Evolutionary conservation across 2,888 invertebrate genomes (phyloP).

Genomic region (Sympetrum striolatum): DNA sequence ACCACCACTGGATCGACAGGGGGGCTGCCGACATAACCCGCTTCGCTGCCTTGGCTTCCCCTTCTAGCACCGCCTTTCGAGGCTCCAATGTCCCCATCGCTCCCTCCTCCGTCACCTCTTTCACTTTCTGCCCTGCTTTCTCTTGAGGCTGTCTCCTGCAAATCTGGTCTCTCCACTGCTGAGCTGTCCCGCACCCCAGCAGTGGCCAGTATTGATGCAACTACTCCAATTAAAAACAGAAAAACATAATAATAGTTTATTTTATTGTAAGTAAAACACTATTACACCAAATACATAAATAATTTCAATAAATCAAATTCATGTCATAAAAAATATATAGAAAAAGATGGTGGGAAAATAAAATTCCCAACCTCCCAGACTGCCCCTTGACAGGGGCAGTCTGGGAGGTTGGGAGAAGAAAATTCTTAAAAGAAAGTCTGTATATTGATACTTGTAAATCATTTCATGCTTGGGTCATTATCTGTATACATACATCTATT

Average conservation of each 20-base stretch:
- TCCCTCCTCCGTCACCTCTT: conserved; percentile 57
- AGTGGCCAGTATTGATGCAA: conserved; percentile 17
- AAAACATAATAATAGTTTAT: not conserved
- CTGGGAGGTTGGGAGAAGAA: too few relatives aligned
- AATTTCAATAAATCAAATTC: too few relatives aligned
- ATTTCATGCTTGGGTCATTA: too few relatives aligned
- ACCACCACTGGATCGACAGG: conserved; percentile 77
- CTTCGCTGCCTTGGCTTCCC: conserved; percentile 48
- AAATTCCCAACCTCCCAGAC: too few relatives aligned
- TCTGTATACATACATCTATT: too few relatives aligned
- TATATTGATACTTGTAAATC: too few relatives aligned
- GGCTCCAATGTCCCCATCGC: conserved; percentile 53
- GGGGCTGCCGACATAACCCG: conserved; percentile 53
- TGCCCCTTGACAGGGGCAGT: too few relatives aligned
- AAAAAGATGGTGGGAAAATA: too few relatives aligned
- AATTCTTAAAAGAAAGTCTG: too few relatives aligned
- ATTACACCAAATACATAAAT: too few relatives aligned
- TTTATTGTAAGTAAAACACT: too few relatives aligned
- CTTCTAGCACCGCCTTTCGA: conserved; percentile 46
- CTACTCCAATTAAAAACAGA: conserved; percentile 15
- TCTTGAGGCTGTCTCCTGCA: conserved; percentile 16
- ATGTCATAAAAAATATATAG: too few relatives aligned
- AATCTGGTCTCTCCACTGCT: conserved; percentile 11
- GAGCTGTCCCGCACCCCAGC: conserved; percentile 17
- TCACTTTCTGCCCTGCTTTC: conserved; percentile 53